These are phyloP conservation scores for Hippocampus zosterae DNA, from an alignment of 2,113 vertebrate genomes.

Conservation along the genomic window DNA sequence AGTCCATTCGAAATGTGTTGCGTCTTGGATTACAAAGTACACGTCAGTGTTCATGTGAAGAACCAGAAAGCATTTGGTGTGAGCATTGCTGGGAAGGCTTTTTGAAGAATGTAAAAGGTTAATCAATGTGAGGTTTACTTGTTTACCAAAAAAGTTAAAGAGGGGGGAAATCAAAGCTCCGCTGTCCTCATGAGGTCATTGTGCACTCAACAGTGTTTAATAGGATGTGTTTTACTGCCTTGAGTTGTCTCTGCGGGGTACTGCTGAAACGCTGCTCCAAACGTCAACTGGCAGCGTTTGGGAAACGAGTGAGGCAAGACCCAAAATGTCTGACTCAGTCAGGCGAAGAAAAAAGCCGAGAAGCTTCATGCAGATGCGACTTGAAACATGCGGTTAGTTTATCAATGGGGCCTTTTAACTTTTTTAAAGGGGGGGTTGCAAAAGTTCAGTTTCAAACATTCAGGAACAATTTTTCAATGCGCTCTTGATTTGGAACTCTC, in stretches of 20 bases:
- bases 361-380: slow-evolving; percentile 5
- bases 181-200: slow-evolving; percentile 61
- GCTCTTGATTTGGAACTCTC: not conserved
- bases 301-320: slow-evolving; percentile 56
- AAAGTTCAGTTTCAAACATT: not conserved
- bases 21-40: not conserved
- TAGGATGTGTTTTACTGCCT: slow-evolving; percentile 62
- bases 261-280: slow-evolving; percentile 60
- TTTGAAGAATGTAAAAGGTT: slow-evolving; percentile 29
- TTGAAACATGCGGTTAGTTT: not conserved
- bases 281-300: slow-evolving; percentile 65
- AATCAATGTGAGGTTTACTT: slow-evolving; percentile 28
- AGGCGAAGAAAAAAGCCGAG: slow-evolving; percentile 30
- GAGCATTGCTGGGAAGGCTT: not conserved
- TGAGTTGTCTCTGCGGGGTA: slow-evolving; percentile 59
- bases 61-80: not conserved
- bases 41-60: not conserved
- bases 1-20: not conserved
- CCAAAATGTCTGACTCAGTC: slow-evolving; percentile 39
- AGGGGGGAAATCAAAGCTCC: slow-evolving; percentile 45
- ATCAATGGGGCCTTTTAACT: not conserved
- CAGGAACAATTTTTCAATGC: not conserved
- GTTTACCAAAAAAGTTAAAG: slow-evolving; percentile 44
- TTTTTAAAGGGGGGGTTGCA: not conserved
- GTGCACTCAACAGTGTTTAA: slow-evolving; percentile 65